Conservation (phyloP, 1,140 invertebrate genomes). For the Notospermus geniculatus region DNA sequence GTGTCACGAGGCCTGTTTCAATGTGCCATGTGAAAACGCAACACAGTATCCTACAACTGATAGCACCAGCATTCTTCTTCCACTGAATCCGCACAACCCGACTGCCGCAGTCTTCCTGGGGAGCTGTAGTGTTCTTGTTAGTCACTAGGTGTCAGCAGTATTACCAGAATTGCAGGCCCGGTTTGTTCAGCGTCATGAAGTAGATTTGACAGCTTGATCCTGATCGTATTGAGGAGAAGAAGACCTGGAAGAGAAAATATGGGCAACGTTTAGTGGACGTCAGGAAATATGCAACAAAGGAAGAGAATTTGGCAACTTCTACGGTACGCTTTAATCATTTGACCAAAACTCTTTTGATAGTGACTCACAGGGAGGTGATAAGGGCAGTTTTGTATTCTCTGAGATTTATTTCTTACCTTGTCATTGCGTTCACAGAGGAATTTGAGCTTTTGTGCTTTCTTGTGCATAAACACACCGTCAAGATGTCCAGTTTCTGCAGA, state of each 20-base stretch:
- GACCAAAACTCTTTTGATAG: not conserved
- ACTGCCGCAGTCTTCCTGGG: too few relatives aligned
- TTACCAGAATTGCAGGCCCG: constrained; percentile 98
- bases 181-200: constrained; percentile 99
- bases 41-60: too few relatives aligned
- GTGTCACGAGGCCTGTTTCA: too few relatives aligned
- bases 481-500: constrained; percentile 94
- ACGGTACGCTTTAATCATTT: not conserved
- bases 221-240: constrained; percentile 96
- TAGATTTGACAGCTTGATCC: constrained; percentile 99
- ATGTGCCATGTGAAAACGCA: too few relatives aligned
- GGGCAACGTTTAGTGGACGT: not conserved
- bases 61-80: too few relatives aligned
- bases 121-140: too few relatives aligned
- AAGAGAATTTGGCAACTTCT: not conserved
- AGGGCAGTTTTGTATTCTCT: too few relatives aligned
- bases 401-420: constrained; percentile 67
- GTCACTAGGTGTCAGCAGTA: not conserved
- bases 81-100: too few relatives aligned
- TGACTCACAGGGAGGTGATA: not conserved
- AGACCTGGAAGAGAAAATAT: constrained; percentile 67
- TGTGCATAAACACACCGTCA: constrained; percentile 99
- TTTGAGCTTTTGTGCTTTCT: constrained; percentile 98
- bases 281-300: not conserved
- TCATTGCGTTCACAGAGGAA: constrained; percentile 99